Evolutionary conservation across 2,113 vertebrate genomes (phyloP), one percentile per base, ranked within the genome.

Genomic region (Gobio gobio): DNA sequence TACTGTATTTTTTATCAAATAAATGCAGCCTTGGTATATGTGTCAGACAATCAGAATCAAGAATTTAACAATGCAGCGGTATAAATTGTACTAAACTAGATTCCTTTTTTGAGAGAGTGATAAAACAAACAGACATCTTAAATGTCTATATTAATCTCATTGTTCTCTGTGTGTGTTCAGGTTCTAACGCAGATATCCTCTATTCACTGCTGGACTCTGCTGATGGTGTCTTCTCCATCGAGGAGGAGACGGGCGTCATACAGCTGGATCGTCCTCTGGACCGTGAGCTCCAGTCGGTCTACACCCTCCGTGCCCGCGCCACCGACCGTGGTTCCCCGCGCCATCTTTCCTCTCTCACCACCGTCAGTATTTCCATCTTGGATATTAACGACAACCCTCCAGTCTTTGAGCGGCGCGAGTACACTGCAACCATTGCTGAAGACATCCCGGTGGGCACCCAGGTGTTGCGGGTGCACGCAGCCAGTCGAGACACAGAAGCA

Each of bases 301-400:
- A 99, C 77, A 94, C 93, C 9, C 94, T 99, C 13, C 94, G 87
- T 79, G 91, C 97, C 40, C 95, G 93, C 13, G 98, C 96, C 36
- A 93, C 92, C 0, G 98, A 99, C 93, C 96, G 95, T 33, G 98
- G 98, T 61, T 92, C 94, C 73, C 96, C 96, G 0, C 93, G 94
- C 76, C 95, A 92, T 5, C 90, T 97, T 5, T 96, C 96, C 14
- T 93, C 97, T 0, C 83, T 94, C 3, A 94, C 94, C 84, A 95
- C 89, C 8, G 94, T 99, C 20, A 75, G 95, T 4, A 90, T 99
- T 78, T 98, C 97, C 0, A 95, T 99, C 83, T 90, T 99, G 91
- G 98, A 99, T 91, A 98, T 99, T 91, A 99, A 99, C 82, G 97
- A 99, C 91, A 99, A 99, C 70, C 98, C 98, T 0, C 98, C 98